Conservation (phyloP, 2,797 vertebrate species). For the Anas bernieri region DNA sequence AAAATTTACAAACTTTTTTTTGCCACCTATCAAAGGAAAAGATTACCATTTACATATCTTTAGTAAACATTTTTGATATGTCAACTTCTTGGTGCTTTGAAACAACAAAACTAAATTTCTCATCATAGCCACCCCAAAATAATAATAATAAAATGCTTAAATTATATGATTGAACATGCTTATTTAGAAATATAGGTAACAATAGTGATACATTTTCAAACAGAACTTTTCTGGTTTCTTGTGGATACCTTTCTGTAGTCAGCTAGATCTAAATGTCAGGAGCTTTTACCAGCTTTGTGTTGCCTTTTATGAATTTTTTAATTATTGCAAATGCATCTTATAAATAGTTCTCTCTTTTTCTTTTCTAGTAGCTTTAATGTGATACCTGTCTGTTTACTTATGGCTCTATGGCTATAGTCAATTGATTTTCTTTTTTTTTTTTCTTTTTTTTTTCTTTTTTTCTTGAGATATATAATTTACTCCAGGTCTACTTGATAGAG, state of each 20-base stretch:
- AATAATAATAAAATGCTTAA: background rate
- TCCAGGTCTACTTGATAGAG: background rate
- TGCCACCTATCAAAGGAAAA: background rate
- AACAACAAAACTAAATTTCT: background rate
- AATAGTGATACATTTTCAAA: background rate
- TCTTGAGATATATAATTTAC: background rate
- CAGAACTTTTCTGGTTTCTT: background rate
- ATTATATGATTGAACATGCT: background rate
- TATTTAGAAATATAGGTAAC: background rate
- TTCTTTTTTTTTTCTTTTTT: background rate
- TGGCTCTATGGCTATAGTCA: background rate
- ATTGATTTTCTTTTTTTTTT: accelerated
- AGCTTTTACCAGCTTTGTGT: background rate
- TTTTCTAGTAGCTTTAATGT: background rate
- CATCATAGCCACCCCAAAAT: background rate
- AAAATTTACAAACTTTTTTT: background rate
- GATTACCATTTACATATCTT: background rate
- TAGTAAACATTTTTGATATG: background rate
- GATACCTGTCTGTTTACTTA: background rate
- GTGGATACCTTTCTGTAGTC: background rate
- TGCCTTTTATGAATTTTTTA: background rate
- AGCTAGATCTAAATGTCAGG: background rate
- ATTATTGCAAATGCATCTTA: background rate
- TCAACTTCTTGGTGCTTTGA: background rate
- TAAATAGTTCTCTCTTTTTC: background rate